Base-by-base conservation (phyloP, 2,113 vertebrate genomes). In the Anguilla rostrata region DNA sequence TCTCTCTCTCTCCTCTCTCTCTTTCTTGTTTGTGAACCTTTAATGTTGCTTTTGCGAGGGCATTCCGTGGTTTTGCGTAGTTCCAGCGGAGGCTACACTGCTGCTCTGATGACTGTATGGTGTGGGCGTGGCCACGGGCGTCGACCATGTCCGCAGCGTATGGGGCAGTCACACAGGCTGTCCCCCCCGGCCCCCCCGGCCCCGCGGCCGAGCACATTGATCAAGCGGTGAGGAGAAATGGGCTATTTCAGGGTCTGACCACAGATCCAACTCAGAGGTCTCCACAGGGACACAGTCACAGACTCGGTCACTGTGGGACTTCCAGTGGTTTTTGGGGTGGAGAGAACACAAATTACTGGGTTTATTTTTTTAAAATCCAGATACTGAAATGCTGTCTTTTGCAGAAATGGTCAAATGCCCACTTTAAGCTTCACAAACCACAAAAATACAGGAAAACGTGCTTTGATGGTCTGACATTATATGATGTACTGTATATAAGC, bases 1-100 rank as follows among this genome's bases (percentile, higher is more conserved):
- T 90, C 66, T 93, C 88, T 93, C 88, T 89, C 80, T 86, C 39
- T 1, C 46, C 22, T 84, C 6, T 94, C 91, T 93, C 43, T 46
- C 43, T 46, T 8, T 46, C 43, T 46, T 46, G 43, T 46, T 46
- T 34, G 34, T 75, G 71, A 5, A 75, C 12, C 8, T 4, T 22
- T 26, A 66, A 66, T 75, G 71, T 12, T 11, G 29, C 26, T 75
- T 34, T 7, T 34, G 22, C 34, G 26, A n/a, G 11, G 34, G 71
- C 11, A 75, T 75, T 75, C 22, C 26, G n/a, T 75, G 26, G n/a
- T 26, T 75, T 34, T 34, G 71, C n/a, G 5, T 29, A 6, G 26
- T 34, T 34, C 8, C 34, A 75, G 26, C n/a, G 34, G 20, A 75
- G 11, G 71, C n/a, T 12, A 29, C n/a, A 29, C 3, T 66, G 7